A percentile compares a stretch with the other conserved stretches of the same genome.
Conservation (phyloP, 1,140 invertebrate species). For the Leptinotarsa lineolata region DNA sequence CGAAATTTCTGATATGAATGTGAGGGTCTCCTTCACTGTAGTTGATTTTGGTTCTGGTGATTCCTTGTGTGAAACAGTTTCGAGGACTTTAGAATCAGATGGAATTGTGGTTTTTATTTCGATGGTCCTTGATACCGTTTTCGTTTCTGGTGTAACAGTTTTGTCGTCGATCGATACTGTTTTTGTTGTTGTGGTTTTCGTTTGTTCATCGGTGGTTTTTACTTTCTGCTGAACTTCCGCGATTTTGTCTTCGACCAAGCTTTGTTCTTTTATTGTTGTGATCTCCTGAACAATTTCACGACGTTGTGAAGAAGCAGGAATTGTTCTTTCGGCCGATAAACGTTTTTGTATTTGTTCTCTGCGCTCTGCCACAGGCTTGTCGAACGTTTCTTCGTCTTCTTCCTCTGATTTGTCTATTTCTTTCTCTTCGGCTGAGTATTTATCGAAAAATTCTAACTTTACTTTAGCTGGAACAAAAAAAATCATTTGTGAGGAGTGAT, state of each 20-base stretch:
- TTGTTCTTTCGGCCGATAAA: constrained; percentile 65
- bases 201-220: constrained; percentile 49
- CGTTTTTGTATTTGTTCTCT: constrained; percentile 73
- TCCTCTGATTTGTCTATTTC: constrained; percentile 62
- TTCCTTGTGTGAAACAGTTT: constrained; percentile 24
- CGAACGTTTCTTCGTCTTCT: constrained; percentile 68
- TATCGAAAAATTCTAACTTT: constrained; percentile 63
- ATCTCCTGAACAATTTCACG: constrained; percentile 71
- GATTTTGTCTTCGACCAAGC: constrained; percentile 62
- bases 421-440: constrained; percentile 76
- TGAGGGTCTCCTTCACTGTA: constrained; percentile 33
- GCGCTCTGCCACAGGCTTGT: constrained; percentile 69
- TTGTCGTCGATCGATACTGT: constrained; percentile 25
- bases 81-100: constrained; percentile 33
- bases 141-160: constrained; percentile 23
- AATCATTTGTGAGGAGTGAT: too few species aligned
- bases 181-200: constrained; percentile 28
- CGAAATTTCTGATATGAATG: constrained; percentile 25
- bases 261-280: constrained; percentile 71
- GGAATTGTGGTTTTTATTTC: constrained; percentile 46
- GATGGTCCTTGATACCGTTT: constrained; percentile 41
- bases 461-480: constrained; percentile 41
- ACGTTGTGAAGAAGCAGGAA: constrained; percentile 69
- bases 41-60: constrained; percentile 34
- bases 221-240: constrained; percentile 62